Evolutionary conservation across 2,113 vertebrate genomes (phyloP).

Genomic region (Daboia siamensis): DNA sequence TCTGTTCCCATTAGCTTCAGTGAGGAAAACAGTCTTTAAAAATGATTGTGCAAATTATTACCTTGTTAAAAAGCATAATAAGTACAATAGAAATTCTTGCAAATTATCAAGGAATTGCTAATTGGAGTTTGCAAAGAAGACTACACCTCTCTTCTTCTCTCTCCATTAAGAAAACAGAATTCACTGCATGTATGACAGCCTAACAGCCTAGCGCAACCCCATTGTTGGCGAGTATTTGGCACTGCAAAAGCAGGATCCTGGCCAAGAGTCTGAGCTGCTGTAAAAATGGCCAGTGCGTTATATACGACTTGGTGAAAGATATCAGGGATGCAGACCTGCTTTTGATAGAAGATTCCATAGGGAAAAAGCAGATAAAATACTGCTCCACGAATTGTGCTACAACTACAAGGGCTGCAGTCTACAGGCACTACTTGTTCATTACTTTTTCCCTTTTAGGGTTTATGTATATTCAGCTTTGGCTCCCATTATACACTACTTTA

Average conservation of each 20-base stretch:
- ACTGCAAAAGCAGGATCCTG: not conserved
- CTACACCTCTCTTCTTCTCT: not conserved
- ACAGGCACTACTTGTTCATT: not conserved
- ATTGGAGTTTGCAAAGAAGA: not conserved
- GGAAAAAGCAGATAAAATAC: not conserved
- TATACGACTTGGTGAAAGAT: not conserved
- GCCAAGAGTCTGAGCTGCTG: not conserved
- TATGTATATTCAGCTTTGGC: conserved; percentile 38
- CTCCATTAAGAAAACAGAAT: not conserved
- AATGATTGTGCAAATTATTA: not conserved
- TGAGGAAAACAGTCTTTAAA: not conserved
- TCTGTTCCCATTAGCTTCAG: not conserved
- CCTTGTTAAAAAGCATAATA: not conserved
- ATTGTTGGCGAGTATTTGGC: not conserved
- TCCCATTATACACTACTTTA: not conserved
- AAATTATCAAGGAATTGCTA: not conserved
- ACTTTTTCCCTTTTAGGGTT: conserved; percentile 42
- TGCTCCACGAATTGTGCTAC: not conserved
- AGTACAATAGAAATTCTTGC: not conserved
- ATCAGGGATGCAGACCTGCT: not conserved
- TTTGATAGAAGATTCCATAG: not conserved
- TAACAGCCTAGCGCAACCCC: not conserved
- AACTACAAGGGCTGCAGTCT: not conserved
- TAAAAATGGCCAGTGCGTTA: not conserved
- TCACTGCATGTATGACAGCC: not conserved